Percentiles rank a stretch among this genome's conserved stretches.
Evolutionary conservation across 2,113 vertebrate species (phyloP).

Genomic region (Oryzias celebensis): DNA sequence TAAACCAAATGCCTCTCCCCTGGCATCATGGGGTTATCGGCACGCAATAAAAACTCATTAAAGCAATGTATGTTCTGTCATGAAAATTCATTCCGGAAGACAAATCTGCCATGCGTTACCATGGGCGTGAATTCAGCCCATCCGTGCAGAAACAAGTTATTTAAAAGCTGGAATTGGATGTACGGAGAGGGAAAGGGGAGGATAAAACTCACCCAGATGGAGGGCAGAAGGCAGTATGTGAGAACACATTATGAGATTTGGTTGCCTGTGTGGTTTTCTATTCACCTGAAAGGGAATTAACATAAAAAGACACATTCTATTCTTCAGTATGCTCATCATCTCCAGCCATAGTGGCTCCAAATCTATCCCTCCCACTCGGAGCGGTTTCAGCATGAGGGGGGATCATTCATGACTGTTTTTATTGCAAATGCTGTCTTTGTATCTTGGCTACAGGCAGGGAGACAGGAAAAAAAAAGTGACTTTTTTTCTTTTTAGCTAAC

Average conservation of each 20-base stretch:
- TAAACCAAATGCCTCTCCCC: constrained; percentile 45
- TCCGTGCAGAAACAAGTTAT: constrained; percentile 74
- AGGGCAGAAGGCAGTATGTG: constrained; percentile 60
- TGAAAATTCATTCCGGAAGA: constrained; percentile 74
- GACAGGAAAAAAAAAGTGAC: background rate
- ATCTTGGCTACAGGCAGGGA: constrained; percentile 13
- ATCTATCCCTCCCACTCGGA: constrained; percentile 24
- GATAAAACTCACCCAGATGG: constrained; percentile 61
- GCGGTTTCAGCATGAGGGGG: constrained; percentile 33
- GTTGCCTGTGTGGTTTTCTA: constrained; percentile 49
- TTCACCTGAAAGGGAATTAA: constrained; percentile 65
- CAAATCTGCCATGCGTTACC: constrained; percentile 71
- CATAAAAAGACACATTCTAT: constrained; percentile 40
- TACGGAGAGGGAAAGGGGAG: constrained; percentile 22
- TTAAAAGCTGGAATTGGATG: constrained; percentile 72
- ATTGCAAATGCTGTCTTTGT: constrained; percentile 28
- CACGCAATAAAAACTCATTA: constrained; percentile 80
- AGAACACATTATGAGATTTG: constrained; percentile 64
- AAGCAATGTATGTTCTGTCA: constrained; percentile 67
- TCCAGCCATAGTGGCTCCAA: constrained; percentile 28
- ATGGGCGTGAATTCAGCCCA: constrained; percentile 66
- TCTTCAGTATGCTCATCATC: constrained; percentile 45
- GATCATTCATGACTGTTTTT: constrained; percentile 49
- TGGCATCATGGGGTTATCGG: constrained; percentile 75
- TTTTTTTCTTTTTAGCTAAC: background rate